Conservation (phyloP, 1,140 invertebrate species). For the Mylabris phalerata region DNA sequence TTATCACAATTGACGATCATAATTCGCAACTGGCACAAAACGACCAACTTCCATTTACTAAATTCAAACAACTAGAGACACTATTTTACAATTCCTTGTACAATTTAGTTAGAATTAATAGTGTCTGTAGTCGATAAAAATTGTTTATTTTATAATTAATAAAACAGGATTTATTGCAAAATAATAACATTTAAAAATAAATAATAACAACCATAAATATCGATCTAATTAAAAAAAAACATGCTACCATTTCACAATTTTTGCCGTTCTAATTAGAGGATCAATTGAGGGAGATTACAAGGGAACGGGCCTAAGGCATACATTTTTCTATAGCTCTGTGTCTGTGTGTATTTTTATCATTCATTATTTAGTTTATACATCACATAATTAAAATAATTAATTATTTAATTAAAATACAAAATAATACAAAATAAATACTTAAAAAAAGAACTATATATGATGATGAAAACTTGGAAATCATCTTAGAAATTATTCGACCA, state of each 20-base stretch:
- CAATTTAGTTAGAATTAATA: too few relatives aligned
- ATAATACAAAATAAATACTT: slow-evolving; percentile 18
- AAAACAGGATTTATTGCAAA: slow-evolving; percentile 25
- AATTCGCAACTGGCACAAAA: slow-evolving; percentile 25
- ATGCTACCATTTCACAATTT: slow-evolving; percentile 17
- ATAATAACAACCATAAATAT: slow-evolving; percentile 38
- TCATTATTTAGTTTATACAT: slow-evolving; percentile 16
- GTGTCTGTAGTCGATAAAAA: too few relatives aligned
- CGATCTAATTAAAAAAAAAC: slow-evolving; percentile 26
- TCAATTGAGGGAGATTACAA: not conserved
- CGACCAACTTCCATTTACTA: too few relatives aligned
- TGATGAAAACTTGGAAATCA: not conserved
- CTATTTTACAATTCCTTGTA: too few relatives aligned
- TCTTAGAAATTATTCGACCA: slow-evolving; percentile 16
- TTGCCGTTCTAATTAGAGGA: too few relatives aligned
- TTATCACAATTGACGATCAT: slow-evolving; percentile 35
- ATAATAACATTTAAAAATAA: slow-evolving; percentile 33
- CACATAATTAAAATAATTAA: slow-evolving; percentile 18
- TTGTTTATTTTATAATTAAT: not conserved
- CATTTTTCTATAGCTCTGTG: not conserved
- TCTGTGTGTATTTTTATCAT: not conserved
- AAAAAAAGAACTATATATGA: not conserved
- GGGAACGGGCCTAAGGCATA: too few relatives aligned
- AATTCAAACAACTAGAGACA: too few relatives aligned
- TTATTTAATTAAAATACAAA: slow-evolving; percentile 12